Percentiles rank a stretch among this genome's conserved stretches.
Evolutionary conservation across 2,113 vertebrate species (phyloP).

Genomic region (Vanacampus margaritifer): DNA sequence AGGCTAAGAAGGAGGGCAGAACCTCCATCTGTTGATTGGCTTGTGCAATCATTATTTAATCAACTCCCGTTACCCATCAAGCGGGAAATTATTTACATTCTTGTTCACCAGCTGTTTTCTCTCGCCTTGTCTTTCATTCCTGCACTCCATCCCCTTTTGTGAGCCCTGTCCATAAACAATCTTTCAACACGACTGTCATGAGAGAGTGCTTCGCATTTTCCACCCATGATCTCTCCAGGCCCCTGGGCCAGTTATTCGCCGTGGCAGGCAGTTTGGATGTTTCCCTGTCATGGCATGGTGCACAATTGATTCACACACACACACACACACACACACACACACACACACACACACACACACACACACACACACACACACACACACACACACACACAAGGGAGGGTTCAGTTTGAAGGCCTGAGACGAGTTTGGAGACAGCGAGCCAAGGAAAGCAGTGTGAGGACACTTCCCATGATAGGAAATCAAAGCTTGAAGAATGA

Average conservation of each 20-base stretch:
- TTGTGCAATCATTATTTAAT: conserved; percentile 36
- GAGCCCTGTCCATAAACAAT: conserved; percentile 42
- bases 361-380: conserved; percentile 18
- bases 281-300: conserved; percentile 25
- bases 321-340: conserved; percentile 21
- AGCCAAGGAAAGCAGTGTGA: conserved; percentile 42
- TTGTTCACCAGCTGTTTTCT: conserved; percentile 51
- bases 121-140: conserved; percentile 20
- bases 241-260: conserved; percentile 22
- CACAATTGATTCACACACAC: conserved; percentile 10
- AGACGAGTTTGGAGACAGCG: conserved; percentile 38
- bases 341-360: conserved; percentile 13
- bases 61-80: conserved; percentile 16
- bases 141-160: conserved; percentile 14
- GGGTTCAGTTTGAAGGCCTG: conserved; percentile 20
- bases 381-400: conserved; percentile 18
- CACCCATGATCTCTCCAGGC: conserved; percentile 24
- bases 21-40: conserved; percentile 42
- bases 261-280: conserved; percentile 26
- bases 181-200: conserved; percentile 42
- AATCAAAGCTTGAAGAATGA: conserved; percentile 72
- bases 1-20: neutral
- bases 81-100: conserved; percentile 54
- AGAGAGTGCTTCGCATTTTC: conserved; percentile 42
- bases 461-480: conserved; percentile 68